Evolutionary conservation across 37 sponge, comb jelly and placozoan species (phyloP), one percentile per base, ranked within the genome.

Genomic region (Geodia barretti): DNA sequence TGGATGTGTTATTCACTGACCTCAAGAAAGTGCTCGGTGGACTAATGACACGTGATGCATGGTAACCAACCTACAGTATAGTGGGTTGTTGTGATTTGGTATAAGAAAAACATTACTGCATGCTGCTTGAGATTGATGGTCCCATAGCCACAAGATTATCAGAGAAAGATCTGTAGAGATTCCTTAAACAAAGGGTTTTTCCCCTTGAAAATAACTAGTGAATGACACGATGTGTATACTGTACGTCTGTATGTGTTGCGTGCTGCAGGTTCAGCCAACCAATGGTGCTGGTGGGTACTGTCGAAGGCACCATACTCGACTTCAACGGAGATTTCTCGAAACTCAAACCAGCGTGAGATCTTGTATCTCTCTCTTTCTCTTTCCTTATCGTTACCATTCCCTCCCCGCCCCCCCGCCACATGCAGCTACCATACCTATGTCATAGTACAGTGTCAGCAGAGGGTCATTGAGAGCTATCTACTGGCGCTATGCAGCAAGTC

Each of bases 371-470:
- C 4, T 3, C 43, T 23, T 2, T n/a, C 8, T 39, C 41, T 36
- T 28, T 41, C 36, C 34, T 24, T 70, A 19, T 58, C 34, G 68
- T n/a, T n/a, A n/a, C n/a, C n/a, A n/a, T n/a, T n/a, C n/a, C 29
- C 33, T 5, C 26, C 4, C 43, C 37, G 5, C 43, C 74, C 20
- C 32, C 26, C 35, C 43, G 67, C 29, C 66, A 5, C 37, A 28
- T 64, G 34, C 60, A 92, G 92, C 23, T 80, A 83, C 62, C 88
- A 84, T 31, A 74, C 84, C 19, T 77, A 82, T 34, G 79, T 87
- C 0, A 87, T 94, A 42, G 76, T 94, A 1, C 78, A 87, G 64
- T 35, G 82, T 19, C 91, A 90, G 70, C 82, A 94, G 28, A 83
- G 82, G 76, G 69, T 90, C 19, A 59, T 94, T 35, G 29, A 35